Percentiles rank a stretch among this genome's conserved stretches.
Conservation (phyloP, 2,113 vertebrate genomes). For the Orientallactaga bullata region DNA sequence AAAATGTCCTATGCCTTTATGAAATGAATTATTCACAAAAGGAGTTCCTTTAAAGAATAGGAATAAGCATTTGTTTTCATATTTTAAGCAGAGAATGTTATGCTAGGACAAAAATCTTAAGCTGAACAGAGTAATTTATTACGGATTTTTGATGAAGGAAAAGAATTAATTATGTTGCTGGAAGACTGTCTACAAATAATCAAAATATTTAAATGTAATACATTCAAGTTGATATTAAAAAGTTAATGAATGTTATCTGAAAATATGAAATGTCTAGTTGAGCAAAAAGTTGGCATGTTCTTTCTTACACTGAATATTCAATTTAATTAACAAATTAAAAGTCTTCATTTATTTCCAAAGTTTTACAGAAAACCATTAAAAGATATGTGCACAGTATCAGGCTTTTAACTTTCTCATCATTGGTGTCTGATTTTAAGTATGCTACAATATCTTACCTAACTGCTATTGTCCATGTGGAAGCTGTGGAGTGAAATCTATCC, state of each 20-base stretch:
- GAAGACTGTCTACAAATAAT: conserved; percentile 68
- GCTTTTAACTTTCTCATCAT: conserved; percentile 1
- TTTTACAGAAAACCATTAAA: conserved; percentile 64
- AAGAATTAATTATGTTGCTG: conserved; percentile 47
- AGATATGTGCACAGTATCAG: background rate
- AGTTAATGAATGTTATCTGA: conserved; percentile 63
- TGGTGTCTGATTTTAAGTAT: conserved; percentile 48
- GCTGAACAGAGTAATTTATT: conserved; percentile 73
- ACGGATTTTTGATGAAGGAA: conserved; percentile 60
- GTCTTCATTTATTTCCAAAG: conserved; percentile 10
- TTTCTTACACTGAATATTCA: conserved; percentile 67
- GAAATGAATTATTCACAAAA: conserved; percentile 61
- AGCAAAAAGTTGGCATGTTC: conserved; percentile 61
- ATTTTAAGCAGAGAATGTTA: conserved; percentile 61
- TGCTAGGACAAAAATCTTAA: conserved; percentile 54
- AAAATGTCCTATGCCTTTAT: conserved; percentile 45
- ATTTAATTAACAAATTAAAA: conserved; percentile 71
- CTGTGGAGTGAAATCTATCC: conserved; percentile 10
- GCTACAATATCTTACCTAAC: background rate
- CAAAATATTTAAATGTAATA: conserved; percentile 73
- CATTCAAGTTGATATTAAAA: conserved; percentile 73
- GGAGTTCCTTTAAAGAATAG: conserved; percentile 65
- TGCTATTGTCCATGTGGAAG: background rate
- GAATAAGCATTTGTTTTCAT: conserved; percentile 41
- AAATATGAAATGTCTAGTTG: conserved; percentile 24